Evolutionary conservation across 92 coral and sea anemone species (phyloP), one percentile per base, ranked within the genome.

Genomic region (Paragorgia papillata): DNA sequence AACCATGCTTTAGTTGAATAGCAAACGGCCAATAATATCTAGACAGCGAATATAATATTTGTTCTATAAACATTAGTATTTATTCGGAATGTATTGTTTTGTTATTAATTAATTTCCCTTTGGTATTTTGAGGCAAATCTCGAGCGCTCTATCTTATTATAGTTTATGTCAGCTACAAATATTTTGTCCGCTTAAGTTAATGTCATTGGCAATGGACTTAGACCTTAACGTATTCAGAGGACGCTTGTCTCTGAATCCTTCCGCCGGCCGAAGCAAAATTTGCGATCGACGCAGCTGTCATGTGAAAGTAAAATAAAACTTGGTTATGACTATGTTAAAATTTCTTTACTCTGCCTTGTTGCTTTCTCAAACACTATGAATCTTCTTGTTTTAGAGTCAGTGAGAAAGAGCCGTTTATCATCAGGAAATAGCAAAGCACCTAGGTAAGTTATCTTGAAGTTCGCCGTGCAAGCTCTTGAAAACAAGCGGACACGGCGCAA

Each of bases 81-180:
- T 53, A 55, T 20, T 50, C 78, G 17, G n/a, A 39, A 35, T 55
- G 50, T 25, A 71, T 53, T 71, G 78, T 71, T 71, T 71, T 71
- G 64, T 53, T 71, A 71, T 71, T 71, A 53, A 71, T 71, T 71
- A 28, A 71, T 53, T 25, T 71, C 64, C 50, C 65, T 71, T 71
- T 30, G 78, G 63, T 24, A 51, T 53, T 53, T 70, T 50, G 77
- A 18, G 34, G 10, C 24, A 3, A 53, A 34, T 27, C n/a, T n/a
- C n/a, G n/a, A n/a, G n/a, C n/a, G n/a, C n/a, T n/a, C n/a, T n/a
- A n/a, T n/a, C n/a, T n/a, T n/a, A n/a, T n/a, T n/a, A n/a, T n/a
- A n/a, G n/a, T n/a, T n/a, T n/a, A n/a, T n/a, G n/a, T n/a, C n/a
- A n/a, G n/a, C n/a, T n/a, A n/a, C n/a, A n/a, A n/a, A n/a, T n/a